These are phyloP conservation scores for Pachydiplax longipennis DNA, from an alignment of 2,888 invertebrate species.

Conservation along the genomic window DNA sequence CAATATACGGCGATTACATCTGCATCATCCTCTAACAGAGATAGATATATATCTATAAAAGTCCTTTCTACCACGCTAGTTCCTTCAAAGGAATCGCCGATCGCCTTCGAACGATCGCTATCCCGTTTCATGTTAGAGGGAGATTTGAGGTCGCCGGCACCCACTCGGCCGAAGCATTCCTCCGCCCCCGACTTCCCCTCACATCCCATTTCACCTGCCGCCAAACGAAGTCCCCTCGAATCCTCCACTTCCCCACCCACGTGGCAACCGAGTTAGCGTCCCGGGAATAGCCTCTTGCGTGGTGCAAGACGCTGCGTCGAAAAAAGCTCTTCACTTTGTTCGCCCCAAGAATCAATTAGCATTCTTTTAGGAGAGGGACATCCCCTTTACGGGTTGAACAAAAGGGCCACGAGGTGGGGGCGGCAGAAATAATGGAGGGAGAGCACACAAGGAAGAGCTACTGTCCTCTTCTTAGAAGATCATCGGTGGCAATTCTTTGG, in stretches of 20 bases:
- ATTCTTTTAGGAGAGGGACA: background rate
- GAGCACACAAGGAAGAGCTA: background rate
- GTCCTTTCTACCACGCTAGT: background rate
- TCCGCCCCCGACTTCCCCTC: background rate
- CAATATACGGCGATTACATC: background rate
- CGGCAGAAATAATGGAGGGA: background rate
- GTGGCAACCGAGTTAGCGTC: background rate
- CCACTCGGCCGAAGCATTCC: background rate
- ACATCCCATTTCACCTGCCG: background rate
- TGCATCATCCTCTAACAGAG: background rate
- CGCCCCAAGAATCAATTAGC: conserved; percentile 34
- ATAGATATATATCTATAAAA: background rate
- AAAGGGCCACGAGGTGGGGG: background rate
- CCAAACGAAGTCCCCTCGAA: background rate
- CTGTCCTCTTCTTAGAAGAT: background rate
- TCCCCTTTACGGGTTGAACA: conserved; percentile 12
- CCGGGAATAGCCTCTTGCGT: background rate
- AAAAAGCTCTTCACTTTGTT: conserved; percentile 17
- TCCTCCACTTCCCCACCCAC: background rate
- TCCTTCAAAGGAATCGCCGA: background rate
- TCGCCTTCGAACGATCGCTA: background rate
- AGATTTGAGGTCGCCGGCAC: conserved; percentile 6
- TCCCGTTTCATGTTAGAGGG: background rate
- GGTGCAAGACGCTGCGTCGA: background rate
- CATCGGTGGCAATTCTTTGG: background rate